A percentile compares a stretch with the other conserved stretches of the same genome.
Evolutionary conservation across 2,113 vertebrate species (phyloP).

Genomic region (Amblyornis subalaris): DNA sequence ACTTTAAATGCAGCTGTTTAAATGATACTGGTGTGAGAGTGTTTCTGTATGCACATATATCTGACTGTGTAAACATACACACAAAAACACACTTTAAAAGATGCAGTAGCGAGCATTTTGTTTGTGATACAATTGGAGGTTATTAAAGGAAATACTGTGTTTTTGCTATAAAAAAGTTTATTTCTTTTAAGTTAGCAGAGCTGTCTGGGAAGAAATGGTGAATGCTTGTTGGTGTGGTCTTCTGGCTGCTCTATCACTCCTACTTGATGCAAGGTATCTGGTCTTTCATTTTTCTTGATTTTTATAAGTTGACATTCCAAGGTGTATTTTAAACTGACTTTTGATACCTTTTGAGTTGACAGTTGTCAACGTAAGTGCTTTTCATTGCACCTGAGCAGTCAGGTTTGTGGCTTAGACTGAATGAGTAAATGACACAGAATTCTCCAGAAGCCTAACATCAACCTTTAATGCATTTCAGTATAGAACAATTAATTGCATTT

Average conservation of each 20-base stretch:
- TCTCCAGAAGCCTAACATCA: neutral
- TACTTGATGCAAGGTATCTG: conserved; percentile 93
- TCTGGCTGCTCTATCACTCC: conserved; percentile 91
- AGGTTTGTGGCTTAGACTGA: neutral
- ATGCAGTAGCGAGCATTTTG: neutral
- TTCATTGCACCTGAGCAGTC: neutral
- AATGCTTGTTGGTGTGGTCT: conserved; percentile 97
- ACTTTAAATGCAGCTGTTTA: neutral
- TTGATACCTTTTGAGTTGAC: neutral
- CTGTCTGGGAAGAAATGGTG: conserved; percentile 99
- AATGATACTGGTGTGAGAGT: neutral
- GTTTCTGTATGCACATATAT: neutral
- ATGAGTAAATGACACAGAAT: neutral
- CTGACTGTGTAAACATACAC: neutral
- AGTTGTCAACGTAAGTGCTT: fast-evolving
- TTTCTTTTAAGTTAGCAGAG: conserved; percentile 79
- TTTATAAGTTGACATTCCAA: neutral
- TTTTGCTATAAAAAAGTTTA: neutral
- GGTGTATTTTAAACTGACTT: neutral
- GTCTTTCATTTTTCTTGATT: neutral
- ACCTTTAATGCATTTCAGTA: neutral
- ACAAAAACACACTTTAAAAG: neutral
- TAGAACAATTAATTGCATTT: neutral
- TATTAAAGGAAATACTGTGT: neutral
- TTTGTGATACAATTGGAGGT: neutral